Conservation (phyloP, 2,113 vertebrate genomes). For the Gyps fulvus region DNA sequence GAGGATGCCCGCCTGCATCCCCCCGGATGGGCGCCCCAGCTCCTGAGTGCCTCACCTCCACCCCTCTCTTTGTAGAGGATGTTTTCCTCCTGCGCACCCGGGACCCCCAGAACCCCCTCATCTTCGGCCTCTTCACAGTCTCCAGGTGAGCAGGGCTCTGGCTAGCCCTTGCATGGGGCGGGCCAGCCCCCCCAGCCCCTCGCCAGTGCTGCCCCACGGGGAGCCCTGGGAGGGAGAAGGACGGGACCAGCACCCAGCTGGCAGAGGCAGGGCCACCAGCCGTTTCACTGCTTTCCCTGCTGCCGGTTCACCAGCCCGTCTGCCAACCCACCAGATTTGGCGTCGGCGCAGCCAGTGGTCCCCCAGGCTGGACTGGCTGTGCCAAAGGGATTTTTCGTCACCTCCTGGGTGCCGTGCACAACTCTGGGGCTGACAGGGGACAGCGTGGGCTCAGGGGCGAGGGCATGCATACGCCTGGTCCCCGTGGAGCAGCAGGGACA, state of each 20-base stretch:
- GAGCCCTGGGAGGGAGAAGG: not conserved
- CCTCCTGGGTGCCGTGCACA: rapidly evolving
- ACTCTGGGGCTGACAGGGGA: not conserved
- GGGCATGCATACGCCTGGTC: rapidly evolving
- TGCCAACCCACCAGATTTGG: not conserved
- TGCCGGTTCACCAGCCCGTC: not conserved
- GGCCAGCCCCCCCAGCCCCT: too few species aligned
- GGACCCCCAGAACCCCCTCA: constrained; percentile 78
- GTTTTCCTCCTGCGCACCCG: constrained; percentile 83
- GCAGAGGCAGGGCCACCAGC: not conserved
- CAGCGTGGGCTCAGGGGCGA: rapidly evolving
- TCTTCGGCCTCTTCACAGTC: constrained; percentile 85
- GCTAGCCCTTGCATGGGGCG: not conserved
- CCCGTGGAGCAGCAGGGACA: rapidly evolving
- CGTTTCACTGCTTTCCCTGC: not conserved
- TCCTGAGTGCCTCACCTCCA: not conserved
- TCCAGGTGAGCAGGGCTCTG: constrained; percentile 75
- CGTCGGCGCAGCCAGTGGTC: rapidly evolving
- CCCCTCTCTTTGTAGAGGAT: constrained; percentile 73
- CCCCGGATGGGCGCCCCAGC: not conserved
- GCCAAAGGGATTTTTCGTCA: not conserved
- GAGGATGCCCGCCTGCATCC: not conserved
- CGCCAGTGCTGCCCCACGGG: not conserved
- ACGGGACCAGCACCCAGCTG: not conserved
- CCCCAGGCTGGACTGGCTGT: not conserved